phyloP scores from a whole-genome alignment of 2,797 vertebrate species.

The Lagocephalus sceleratus region DNA sequence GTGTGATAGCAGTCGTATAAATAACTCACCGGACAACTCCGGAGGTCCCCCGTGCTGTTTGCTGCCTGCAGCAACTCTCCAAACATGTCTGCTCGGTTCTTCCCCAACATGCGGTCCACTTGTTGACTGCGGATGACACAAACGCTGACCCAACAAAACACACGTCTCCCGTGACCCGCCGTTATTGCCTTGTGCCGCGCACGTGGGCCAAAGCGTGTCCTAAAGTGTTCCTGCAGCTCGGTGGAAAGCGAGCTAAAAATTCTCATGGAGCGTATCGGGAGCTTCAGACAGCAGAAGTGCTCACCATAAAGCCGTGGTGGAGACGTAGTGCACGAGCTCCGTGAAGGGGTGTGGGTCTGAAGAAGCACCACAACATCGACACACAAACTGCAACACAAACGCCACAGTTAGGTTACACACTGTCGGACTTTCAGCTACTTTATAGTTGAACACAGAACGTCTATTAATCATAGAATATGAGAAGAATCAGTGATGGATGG shows the following conservation, averaged over 20 bases:
- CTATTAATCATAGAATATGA: neutral
- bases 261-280: neutral
- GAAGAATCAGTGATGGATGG: neutral
- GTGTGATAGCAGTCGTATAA: neutral
- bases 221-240: too few species aligned
- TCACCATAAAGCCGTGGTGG: slow-evolving; percentile 96
- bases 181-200: too few species aligned
- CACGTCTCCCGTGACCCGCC: too few species aligned
- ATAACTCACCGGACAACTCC: slow-evolving; percentile 89
- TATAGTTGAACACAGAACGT: neutral
- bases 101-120: slow-evolving; percentile 73
- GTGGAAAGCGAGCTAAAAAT: neutral
- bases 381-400: slow-evolving; percentile 83
- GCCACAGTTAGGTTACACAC: neutral
- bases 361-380: slow-evolving; percentile 92
- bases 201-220: too few species aligned
- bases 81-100: slow-evolving; percentile 90
- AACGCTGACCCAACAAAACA: neutral
- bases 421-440: too few species aligned
- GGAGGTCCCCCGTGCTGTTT: slow-evolving; percentile 90
- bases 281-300: slow-evolving; percentile 34
- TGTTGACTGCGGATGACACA: slow-evolving; percentile 69
- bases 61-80: slow-evolving; percentile 94
- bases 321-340: slow-evolving; percentile 95
- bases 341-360: slow-evolving; percentile 96